Evolutionary conservation across 2,797 vertebrate species (phyloP).

Genomic region (Alectoris magna): DNA sequence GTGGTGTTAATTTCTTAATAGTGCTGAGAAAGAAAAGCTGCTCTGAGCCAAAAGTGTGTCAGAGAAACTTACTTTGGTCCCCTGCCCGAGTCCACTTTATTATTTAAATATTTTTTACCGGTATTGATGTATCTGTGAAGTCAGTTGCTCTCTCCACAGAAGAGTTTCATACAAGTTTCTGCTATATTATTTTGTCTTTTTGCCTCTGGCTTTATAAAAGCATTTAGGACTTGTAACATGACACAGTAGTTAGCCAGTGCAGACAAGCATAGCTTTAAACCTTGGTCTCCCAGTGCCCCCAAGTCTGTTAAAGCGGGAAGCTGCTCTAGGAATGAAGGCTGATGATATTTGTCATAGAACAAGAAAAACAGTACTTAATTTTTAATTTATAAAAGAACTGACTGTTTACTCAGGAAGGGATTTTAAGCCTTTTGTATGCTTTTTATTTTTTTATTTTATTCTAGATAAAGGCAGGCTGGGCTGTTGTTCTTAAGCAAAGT

Average conservation of each 20-base stretch:
- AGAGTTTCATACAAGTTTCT: background rate
- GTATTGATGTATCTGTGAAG: background rate
- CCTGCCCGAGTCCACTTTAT: background rate
- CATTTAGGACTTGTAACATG: conserved; percentile 5
- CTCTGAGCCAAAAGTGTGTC: conserved; percentile 1
- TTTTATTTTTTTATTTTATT: conserved; percentile 49
- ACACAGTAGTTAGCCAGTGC: background rate
- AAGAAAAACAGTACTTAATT: conserved; percentile 63
- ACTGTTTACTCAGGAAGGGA: conserved; percentile 68
- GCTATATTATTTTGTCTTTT: background rate
- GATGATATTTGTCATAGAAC: conserved; percentile 28
- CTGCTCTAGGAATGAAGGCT: conserved; percentile 10
- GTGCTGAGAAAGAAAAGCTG: background rate
- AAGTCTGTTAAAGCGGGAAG: conserved; percentile 13
- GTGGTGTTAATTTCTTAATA: background rate
- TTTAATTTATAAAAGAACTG: conserved; percentile 66
- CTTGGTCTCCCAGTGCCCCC: conserved; percentile 20
- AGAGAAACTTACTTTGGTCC: background rate
- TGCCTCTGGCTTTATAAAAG: conserved; percentile 10
- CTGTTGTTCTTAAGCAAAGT: conserved; percentile 54
- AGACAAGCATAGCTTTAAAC: background rate
- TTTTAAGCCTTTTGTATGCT: conserved; percentile 65
- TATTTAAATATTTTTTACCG: background rate
- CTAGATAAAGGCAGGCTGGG: conserved; percentile 70
- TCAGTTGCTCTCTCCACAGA: background rate